Base-by-base conservation (phyloP, 2,888 invertebrate species). In the Tachina grossa region DNA sequence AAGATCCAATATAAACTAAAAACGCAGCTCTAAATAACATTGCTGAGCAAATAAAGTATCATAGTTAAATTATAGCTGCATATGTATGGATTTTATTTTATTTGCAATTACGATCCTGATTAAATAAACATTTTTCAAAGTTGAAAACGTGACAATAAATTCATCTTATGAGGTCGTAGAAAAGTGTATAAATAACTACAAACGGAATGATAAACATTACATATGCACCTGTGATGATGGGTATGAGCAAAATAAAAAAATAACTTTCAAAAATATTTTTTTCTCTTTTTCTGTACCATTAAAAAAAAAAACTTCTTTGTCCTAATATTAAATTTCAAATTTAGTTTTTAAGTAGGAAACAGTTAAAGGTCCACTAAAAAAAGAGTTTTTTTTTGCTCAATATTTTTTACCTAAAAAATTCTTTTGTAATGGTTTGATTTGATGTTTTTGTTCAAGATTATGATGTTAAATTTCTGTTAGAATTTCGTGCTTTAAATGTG, bases 401-500 rank as follows among this genome's bases (percentile, higher is more conserved):
- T n/a, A n/a, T 53, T 59, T 55, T n/a, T 51, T 75, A 1, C 45
- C 43, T 41, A 53, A 19, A 47, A 63, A 22, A 57, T 75, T 76
- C 39, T 65, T 65, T 80, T 59, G 72, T 77, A 59, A 63, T 65
- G 49, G 31, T 31, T 31, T 31, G 31, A 31, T 31, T 55, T 72
- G 22, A 66, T 3, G 43, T 11, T 55, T 75, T 39, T 49, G 82
- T 43, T 63, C 19, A 49, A 53, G 57, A 53, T 68, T 39, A 59
- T 76, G 53, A 55, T 65, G 39, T n/a, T 59, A 51, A n/a, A 61
- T 79, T 55, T 71, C 31, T 77, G 71, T 75, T 83, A 85, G 85
- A 74, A 74, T 59, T 82, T 83, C 83, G 79, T 85, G 85, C 75
- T 75, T 76, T 76, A 71, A 78, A 79, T 72, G 85, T 85, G 78